These are phyloP conservation scores for Octopus sinensis DNA, from an alignment of 1,140 invertebrate genomes.

Conservation along the genomic window DNA sequence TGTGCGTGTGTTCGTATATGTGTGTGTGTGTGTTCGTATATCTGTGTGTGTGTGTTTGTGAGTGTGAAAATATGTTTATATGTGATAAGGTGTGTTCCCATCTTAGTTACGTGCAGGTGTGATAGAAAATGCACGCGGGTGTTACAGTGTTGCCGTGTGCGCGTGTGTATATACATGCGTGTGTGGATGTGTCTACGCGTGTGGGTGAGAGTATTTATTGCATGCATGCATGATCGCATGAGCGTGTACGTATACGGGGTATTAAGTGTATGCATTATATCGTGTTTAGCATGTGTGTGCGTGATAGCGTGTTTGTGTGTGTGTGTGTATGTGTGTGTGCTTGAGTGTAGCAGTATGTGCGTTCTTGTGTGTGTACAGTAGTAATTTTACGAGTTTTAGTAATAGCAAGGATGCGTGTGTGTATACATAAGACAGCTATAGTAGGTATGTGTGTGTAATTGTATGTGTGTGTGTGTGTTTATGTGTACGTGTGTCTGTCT, in stretches of 20 bases:
- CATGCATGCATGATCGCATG: too few relatives aligned
- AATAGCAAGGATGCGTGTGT: background rate
- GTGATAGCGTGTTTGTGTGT: background rate
- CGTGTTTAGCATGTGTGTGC: background rate
- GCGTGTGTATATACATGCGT: background rate
- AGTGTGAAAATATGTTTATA: background rate
- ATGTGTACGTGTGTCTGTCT: too few relatives aligned
- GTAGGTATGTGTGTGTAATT: background rate
- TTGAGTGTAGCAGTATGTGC: background rate
- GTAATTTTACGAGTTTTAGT: background rate
- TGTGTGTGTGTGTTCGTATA: background rate
- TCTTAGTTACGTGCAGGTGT: background rate
- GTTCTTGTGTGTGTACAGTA: background rate
- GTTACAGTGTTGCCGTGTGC: background rate
- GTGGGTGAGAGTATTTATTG: too few relatives aligned
- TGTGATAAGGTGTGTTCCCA: background rate
- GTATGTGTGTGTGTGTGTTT: too few relatives aligned
- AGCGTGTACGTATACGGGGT: too few relatives aligned
- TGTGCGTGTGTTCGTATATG: background rate
- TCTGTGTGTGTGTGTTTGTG: background rate
- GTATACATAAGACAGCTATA: background rate
- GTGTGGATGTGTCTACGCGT: background rate
- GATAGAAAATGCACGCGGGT: background rate
- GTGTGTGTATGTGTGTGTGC: background rate
- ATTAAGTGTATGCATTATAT: too few relatives aligned